phyloP scores from a whole-genome alignment of 1,140 invertebrate species.

The Rhopalosiphum maidis region DNA sequence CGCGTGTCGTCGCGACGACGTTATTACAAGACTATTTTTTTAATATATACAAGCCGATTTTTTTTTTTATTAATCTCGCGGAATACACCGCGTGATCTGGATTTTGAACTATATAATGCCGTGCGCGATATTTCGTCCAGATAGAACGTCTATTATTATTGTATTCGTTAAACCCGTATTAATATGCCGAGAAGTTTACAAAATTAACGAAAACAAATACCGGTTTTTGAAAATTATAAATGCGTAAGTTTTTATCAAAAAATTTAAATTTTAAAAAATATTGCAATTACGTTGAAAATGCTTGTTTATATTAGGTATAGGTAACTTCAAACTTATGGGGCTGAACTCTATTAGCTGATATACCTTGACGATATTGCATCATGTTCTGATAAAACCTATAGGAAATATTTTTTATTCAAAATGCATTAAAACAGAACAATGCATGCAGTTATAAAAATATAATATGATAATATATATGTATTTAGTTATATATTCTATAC shows the following conservation, averaged over 20 bases:
- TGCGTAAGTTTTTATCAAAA: background rate
- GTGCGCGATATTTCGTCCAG: background rate
- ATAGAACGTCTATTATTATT: conserved; percentile 6
- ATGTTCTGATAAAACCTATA: too few species aligned
- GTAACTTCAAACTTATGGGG: background rate
- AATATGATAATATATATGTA: too few species aligned
- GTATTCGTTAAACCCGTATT: background rate
- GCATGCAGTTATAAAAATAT: background rate
- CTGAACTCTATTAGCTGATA: background rate
- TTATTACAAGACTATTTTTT: background rate
- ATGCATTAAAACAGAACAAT: background rate
- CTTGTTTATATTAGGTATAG: background rate
- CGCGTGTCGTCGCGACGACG: background rate
- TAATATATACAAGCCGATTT: background rate
- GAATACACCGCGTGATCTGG: background rate
- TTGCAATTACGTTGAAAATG: background rate
- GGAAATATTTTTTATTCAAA: background rate
- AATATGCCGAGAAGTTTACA: background rate
- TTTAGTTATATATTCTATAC: too few species aligned
- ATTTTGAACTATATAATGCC: background rate
- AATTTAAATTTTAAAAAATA: background rate
- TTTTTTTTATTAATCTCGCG: background rate
- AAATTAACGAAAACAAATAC: background rate
- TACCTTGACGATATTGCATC: background rate
- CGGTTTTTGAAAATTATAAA: background rate